These are phyloP conservation scores for Diplogasteroides magnus DNA, from an alignment of 1,140 invertebrate species.

Conservation along the genomic window DNA sequence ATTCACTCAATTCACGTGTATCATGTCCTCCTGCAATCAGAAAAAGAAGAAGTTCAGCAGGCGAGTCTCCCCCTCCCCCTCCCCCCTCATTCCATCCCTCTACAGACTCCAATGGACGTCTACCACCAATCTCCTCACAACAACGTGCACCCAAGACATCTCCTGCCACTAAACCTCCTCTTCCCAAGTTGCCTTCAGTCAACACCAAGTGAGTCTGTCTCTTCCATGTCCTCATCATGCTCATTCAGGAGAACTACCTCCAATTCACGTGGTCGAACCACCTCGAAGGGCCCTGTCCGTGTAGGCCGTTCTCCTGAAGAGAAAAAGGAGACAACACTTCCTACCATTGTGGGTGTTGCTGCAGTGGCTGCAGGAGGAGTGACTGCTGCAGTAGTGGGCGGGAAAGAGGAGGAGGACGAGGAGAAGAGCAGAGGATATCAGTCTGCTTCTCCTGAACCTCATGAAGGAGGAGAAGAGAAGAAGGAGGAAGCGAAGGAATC, in stretches of 20 bases:
- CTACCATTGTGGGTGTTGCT: not conserved
- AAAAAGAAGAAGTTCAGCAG: not conserved
- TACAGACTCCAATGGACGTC: not conserved
- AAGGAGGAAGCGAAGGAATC: not conserved
- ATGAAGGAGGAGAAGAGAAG: not conserved
- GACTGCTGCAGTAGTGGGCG: not conserved
- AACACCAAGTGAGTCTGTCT: not conserved
- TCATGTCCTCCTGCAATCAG: not conserved
- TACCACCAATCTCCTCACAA: not conserved
- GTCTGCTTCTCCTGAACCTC: not conserved
- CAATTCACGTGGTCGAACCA: not conserved
- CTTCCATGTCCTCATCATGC: not conserved
- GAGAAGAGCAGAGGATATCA: not conserved
- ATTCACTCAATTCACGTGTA: too few species aligned
- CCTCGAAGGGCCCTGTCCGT: not conserved
- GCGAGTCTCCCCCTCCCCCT: too few species aligned
- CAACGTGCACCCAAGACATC: not conserved
- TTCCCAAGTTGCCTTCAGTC: not conserved
- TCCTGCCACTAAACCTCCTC: not conserved
- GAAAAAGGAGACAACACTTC: not conserved
- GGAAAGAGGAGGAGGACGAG: not conserved
- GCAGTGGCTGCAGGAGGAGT: not conserved
- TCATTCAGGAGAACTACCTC: not conserved
- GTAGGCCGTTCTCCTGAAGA: not conserved
- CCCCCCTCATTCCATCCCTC: too few species aligned